phyloP scores from a whole-genome alignment of 1,140 invertebrate genomes.

The Macrosteles quadrilineatus region DNA sequence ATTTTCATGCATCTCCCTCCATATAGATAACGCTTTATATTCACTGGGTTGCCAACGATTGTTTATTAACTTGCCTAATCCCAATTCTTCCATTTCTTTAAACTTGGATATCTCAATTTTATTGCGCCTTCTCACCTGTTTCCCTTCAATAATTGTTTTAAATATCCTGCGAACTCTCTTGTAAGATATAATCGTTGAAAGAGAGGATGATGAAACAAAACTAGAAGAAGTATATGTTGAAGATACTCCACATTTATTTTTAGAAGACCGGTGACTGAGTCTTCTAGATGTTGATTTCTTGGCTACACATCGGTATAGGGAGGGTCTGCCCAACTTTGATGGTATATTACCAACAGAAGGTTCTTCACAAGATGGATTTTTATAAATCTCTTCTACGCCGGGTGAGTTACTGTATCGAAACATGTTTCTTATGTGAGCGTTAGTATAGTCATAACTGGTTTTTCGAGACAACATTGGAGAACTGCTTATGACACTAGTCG shows the following conservation, averaged over 20 bases:
- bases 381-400: not conserved
- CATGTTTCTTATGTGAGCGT: not conserved
- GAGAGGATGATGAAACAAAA: not conserved
- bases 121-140: not conserved
- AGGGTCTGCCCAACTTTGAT: no score
- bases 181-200: not conserved
- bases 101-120: not conserved
- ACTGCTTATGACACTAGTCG: no score
- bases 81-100: slow-evolving; percentile 20
- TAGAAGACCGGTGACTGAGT: not conserved
- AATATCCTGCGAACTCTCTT: not conserved
- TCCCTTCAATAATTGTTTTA: not conserved
- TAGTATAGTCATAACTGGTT: slow-evolving; percentile 3
- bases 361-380: not conserved
- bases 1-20: not conserved
- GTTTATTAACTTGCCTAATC: not conserved
- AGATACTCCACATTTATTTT: not conserved
- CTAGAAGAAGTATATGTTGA: not conserved
- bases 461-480: no score
- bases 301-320: no score
- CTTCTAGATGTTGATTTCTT: no score
- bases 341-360: not conserved
- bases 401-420: not conserved
- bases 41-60: slow-evolving; percentile 10
- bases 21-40: not conserved